Conservation (phyloP, 2,888 invertebrate genomes). For the Trissoscelio sp. region DNA sequence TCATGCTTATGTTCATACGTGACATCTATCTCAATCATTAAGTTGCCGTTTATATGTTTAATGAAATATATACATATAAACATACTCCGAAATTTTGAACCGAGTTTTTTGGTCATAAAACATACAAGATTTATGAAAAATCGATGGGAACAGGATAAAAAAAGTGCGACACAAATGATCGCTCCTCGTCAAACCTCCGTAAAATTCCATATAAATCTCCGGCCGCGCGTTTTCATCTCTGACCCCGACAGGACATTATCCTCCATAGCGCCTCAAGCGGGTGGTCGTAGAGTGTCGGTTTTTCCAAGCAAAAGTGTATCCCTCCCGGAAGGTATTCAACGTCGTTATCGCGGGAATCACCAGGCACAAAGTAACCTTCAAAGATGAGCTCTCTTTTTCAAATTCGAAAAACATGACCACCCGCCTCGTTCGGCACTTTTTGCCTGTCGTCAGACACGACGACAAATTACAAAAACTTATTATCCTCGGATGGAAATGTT, state of each 20-base stretch:
- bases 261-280: constrained; percentile 41
- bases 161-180: constrained; percentile 20
- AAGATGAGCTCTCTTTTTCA: constrained; percentile 37
- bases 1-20: too few species aligned
- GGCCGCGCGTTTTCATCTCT: constrained; percentile 35
- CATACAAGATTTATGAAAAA: too few species aligned
- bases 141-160: not conserved
- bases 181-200: constrained; percentile 35
- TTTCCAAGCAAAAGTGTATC: constrained; percentile 53
- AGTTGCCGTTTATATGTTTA: too few species aligned
- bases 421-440: constrained; percentile 19
- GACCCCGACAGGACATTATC: constrained; percentile 60
- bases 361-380: constrained; percentile 28
- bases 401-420: constrained; percentile 40
- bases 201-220: constrained; percentile 41
- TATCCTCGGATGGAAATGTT: constrained; percentile 26
- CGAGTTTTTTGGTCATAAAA: too few species aligned
- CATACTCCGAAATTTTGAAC: too few species aligned
- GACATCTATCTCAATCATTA: too few species aligned
- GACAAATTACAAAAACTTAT: constrained; percentile 34
- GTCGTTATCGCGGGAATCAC: constrained; percentile 51
- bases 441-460: constrained; percentile 11
- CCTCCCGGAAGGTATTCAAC: constrained; percentile 49
- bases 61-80: too few species aligned
- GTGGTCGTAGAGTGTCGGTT: constrained; percentile 48